Percentiles rank a stretch among this genome's conserved stretches.
phyloP scores from a whole-genome alignment of 1,140 invertebrate genomes.

The Paralvinella palmiformis region DNA sequence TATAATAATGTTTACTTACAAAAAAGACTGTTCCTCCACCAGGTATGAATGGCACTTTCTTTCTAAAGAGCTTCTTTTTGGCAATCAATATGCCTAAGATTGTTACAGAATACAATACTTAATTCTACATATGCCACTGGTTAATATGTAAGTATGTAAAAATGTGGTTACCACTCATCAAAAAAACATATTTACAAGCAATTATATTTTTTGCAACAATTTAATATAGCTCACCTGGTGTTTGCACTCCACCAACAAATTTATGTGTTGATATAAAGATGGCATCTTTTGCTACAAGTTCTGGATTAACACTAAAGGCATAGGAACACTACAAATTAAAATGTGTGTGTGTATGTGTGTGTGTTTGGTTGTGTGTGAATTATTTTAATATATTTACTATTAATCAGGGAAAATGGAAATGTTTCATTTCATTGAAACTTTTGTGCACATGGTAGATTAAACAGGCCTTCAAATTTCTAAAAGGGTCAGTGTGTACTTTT shows the following conservation, averaged over 20 bases:
- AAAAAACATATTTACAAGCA: background rate
- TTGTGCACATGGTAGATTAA: too few relatives aligned
- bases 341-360: too few relatives aligned
- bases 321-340: background rate
- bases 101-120: slow-evolving; percentile 14
- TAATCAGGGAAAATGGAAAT: too few relatives aligned
- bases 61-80: slow-evolving; percentile 61
- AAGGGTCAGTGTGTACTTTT: too few relatives aligned
- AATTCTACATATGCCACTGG: background rate
- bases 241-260: slow-evolving; percentile 82
- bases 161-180: too few relatives aligned
- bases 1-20: too few relatives aligned
- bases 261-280: slow-evolving; percentile 87
- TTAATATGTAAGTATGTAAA: background rate
- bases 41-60: slow-evolving; percentile 53
- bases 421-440: too few relatives aligned
- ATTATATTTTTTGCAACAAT: background rate
- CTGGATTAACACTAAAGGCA: slow-evolving; percentile 52
- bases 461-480: too few relatives aligned
- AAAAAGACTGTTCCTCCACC: slow-evolving; percentile 64
- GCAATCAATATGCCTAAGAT: slow-evolving; percentile 60
- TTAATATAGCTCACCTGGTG: slow-evolving; percentile 58
- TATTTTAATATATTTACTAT: too few relatives aligned
- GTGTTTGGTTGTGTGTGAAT: too few relatives aligned
- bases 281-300: slow-evolving; percentile 75